Base-by-base conservation (phyloP, 1,140 invertebrate species). In the Sarcophaga peregrina region DNA sequence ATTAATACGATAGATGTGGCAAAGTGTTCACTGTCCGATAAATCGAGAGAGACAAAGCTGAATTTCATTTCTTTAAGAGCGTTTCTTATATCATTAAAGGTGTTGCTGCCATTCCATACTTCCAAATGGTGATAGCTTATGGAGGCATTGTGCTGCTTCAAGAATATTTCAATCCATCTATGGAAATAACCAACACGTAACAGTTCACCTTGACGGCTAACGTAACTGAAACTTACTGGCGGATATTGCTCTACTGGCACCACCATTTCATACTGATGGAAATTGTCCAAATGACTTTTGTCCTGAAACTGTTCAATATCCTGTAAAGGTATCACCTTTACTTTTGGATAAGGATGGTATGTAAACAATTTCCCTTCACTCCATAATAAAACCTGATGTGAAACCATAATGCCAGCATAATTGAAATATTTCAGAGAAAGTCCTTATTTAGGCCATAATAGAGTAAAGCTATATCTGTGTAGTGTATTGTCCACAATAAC, bases 261-360 rank as follows among this genome's bases (percentile, higher is more conserved):
- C 20, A 11, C 8, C 8, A 78, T 78, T 9, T 37, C 8, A 78
- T 78, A 78, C 9, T 20, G n/a, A 4, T 52, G 47, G n/a, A 78
- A 78, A 52, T 78, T 78, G 9, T 78, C 17, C 47, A 78, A 50
- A 52, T 78, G 8, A 25, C 9, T 50, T 52, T 20, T 78, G 11
- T 78, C 48, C n/a, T 11, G n/a, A 20, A 78, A 78, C 5, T 50
- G 7, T 47, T 15, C 25, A 20, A 78, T 20, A 52, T 78, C 50
- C 1, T 78, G 15, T 25, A 78, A 5, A 8, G 0, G 8, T 10
- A 20, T 8, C 6, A 78, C 13, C 10, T 20, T 50, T 11, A 78
- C 50, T 9, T 11, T 15, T 1, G 75, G 75, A 78, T 78, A 78
- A 3, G 75, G 75, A 50, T 78, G 75, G 13, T 78, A 78, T 8